Base-by-base conservation (phyloP, 92 coral and sea anemone genomes). In the Zoanthus gigantus region DNA sequence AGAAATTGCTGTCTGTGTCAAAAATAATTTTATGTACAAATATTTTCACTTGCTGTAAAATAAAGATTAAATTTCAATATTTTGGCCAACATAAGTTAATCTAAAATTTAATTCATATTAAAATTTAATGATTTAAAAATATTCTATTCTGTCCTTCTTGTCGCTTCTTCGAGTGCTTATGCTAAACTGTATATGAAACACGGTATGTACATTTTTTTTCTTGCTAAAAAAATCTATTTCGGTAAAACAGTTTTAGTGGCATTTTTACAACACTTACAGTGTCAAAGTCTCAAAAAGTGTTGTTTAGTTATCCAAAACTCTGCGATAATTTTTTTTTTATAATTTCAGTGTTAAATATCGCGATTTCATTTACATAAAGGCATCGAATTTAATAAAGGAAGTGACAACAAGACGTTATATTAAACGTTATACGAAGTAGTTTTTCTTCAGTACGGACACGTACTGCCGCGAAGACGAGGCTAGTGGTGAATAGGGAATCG, bases 391-490 rank as follows among this genome's bases (percentile, higher is more conserved):
- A 37, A 37, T 0, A 37, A 45, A 69, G 30, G 8, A 8, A 6
- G 48, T 23, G 68, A n/a, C 66, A 56, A 34, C 77, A 69, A 14
- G 71, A 12, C 4, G 71, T 10, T 44, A n/a, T n/a, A 71, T 83
- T 50, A 17, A 69, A 71, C 82, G 86, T 74, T 93, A 96, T 83
- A 97, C 99, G 46, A 95, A 97, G 86, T 97, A 97, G 88, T 97
- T 97, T 83, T 93, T 92, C 72, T 96, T 87, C 54, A 97, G 90
- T 7, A 96, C 93, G 28, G 98, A 94, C 98, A 97, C 93, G 88
- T 97, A 97, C 79, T 95, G 94, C 37, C 92, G 92, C 28, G 94
- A 89, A 12, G 98, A 94, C 71, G 95, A 90, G 74, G 98, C 60
- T 15, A 97, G 90, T 16, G 98, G 94, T 61, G 96, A 92, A 83